Evolutionary conservation across 2,888 invertebrate genomes (phyloP).

Genomic region (Melanophora roralis): DNA sequence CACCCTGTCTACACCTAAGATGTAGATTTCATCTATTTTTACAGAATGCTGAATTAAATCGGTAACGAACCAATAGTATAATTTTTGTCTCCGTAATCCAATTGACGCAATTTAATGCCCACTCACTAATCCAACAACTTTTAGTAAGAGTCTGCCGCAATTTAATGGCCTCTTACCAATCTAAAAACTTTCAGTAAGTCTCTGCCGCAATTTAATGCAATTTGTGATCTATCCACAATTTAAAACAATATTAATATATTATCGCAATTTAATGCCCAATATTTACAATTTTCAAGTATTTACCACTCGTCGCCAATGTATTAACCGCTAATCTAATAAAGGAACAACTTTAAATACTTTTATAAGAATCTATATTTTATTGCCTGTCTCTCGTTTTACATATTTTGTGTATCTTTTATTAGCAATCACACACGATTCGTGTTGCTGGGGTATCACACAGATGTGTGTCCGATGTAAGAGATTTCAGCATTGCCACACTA

Average conservation of each 20-base stretch:
- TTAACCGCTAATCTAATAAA: background rate
- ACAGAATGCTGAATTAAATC: constrained; percentile 34
- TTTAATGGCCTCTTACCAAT: constrained; percentile 41
- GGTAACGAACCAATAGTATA: constrained; percentile 29
- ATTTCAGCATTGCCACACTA: no score
- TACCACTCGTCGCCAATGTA: background rate
- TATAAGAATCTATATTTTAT: background rate
- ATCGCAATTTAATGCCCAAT: constrained; percentile 16
- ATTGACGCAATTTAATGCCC: constrained; percentile 44
- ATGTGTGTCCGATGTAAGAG: no score
- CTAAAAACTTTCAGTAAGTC: constrained; percentile 39
- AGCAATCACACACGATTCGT: no score
- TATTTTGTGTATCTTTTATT: no score
- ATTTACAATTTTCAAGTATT: background rate
- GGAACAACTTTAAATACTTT: no score
- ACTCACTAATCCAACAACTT: constrained; percentile 45
- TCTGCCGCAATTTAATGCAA: constrained; percentile 47
- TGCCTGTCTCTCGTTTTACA: no score
- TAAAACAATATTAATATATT: background rate
- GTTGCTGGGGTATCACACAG: no score
- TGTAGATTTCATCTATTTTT: background rate
- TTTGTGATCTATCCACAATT: constrained; percentile 22
- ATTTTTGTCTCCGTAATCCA: constrained; percentile 14
- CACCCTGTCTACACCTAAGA: constrained; percentile 29
- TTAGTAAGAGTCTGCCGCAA: constrained; percentile 38